phyloP scores from a whole-genome alignment of 2,888 invertebrate genomes.

The Microctonus aethiopoides region DNA sequence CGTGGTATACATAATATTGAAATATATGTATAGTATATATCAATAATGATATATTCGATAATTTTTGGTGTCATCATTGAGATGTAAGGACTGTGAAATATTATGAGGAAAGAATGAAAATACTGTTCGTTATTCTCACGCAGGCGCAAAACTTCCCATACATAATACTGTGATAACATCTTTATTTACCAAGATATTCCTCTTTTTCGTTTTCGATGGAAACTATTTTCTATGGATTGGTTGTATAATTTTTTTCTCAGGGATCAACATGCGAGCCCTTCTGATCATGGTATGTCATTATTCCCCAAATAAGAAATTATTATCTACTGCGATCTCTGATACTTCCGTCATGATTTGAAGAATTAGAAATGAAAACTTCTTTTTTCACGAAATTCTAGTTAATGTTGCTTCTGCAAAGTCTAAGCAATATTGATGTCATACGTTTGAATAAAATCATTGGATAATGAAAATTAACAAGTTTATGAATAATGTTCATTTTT shows the following conservation, averaged over 20 bases:
- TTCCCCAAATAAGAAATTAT: no score
- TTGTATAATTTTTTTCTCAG: neutral
- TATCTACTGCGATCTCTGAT: no score
- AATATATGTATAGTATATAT: neutral
- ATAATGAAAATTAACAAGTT: neutral
- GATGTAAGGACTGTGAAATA: slow-evolving; percentile 8
- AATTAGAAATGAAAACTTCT: no score
- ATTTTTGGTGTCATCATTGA: neutral
- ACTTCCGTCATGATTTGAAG: no score
- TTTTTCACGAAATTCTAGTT: no score
- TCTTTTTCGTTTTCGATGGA: slow-evolving; percentile 3
- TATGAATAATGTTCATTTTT: slow-evolving; percentile 10
- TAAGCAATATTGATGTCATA: no score
- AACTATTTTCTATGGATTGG: slow-evolving; percentile 4
- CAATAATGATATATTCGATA: no score
- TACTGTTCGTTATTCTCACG: slow-evolving; percentile 64
- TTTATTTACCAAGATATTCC: slow-evolving; percentile 33
- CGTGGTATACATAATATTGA: neutral
- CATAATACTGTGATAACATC: slow-evolving; percentile 14
- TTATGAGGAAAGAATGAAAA: slow-evolving; percentile 45
- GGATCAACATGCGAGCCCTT: no score
- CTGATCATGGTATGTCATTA: no score
- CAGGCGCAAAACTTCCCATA: slow-evolving; percentile 49
- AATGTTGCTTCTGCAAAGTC: no score
- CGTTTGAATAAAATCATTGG: no score